phyloP scores from a whole-genome alignment of 2,888 invertebrate species.

The Euplexia lucipara region DNA sequence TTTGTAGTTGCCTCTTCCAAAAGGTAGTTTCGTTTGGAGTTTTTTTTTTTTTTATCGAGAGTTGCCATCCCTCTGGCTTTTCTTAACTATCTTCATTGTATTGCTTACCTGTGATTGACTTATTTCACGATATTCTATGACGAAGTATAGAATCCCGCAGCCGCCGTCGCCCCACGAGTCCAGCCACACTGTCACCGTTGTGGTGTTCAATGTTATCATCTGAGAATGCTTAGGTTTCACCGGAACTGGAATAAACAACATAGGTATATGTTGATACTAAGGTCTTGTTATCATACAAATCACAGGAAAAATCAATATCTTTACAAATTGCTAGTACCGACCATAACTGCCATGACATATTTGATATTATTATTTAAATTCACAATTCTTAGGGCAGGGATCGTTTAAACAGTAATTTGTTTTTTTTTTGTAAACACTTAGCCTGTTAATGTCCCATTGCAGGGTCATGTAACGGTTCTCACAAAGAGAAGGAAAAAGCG shows the following conservation, averaged over 20 bases:
- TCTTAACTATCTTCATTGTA: not conserved
- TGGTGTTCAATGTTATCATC: conserved; percentile 96
- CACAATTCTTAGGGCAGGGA: no score
- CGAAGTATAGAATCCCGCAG: conserved; percentile 96
- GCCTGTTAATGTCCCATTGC: no score
- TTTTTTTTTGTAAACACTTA: no score
- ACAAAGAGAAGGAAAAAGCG: no score
- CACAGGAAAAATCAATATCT: no score
- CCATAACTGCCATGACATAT: no score
- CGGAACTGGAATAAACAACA: conserved; percentile 89
- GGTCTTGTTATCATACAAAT: not conserved
- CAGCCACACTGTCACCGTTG: conserved; percentile 96
- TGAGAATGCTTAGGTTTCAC: conserved; percentile 95
- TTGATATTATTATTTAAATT: not conserved
- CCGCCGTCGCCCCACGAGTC: conserved; percentile 97
- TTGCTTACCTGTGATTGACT: conserved; percentile 89
- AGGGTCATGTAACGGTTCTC: no score
- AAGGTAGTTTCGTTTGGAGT: no score
- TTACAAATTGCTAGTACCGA: no score
- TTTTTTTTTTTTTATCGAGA: no score
- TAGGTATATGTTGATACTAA: not conserved
- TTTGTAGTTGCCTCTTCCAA: no score
- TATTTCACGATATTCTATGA: conserved; percentile 94
- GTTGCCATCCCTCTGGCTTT: not conserved
- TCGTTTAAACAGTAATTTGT: no score